A percentile compares a stretch with the other conserved stretches of the same genome.
Evolutionary conservation across 2,797 vertebrate species (phyloP).

Genomic region (Enteromius mattozi): DNA sequence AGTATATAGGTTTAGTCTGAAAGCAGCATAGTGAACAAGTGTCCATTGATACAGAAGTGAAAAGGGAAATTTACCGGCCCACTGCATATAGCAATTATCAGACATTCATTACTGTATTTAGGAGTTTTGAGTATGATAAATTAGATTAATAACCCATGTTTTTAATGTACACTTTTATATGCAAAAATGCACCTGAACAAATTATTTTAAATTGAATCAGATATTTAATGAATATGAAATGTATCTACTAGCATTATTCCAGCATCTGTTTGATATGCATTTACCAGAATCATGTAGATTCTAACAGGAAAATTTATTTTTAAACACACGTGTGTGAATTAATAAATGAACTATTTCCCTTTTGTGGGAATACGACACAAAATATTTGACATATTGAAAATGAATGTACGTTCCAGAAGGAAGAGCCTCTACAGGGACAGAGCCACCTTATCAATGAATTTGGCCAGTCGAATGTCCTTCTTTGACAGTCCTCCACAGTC

Average conservation of each 20-base stretch:
- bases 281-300: background rate
- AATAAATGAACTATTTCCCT: background rate
- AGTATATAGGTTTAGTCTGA: background rate
- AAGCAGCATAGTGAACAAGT: background rate
- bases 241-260: background rate
- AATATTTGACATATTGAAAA: background rate
- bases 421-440: slow-evolving; percentile 66
- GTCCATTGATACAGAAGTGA: background rate
- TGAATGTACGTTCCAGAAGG: background rate
- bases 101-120: background rate
- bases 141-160: background rate
- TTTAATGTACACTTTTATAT: background rate
- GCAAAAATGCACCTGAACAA: background rate
- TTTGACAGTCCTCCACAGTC: slow-evolving; percentile 89
- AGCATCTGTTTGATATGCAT: background rate
- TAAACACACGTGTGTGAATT: background rate
- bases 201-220: background rate
- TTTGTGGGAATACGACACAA: background rate
- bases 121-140: background rate
- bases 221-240: background rate
- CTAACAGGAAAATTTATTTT: background rate
- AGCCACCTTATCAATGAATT: slow-evolving; percentile 90
- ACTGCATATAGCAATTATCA: background rate
- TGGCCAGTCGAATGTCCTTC: slow-evolving; percentile 90
- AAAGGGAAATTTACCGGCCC: background rate